Conservation (phyloP, 2,113 vertebrate genomes). For the Glaucomys volans region DNA sequence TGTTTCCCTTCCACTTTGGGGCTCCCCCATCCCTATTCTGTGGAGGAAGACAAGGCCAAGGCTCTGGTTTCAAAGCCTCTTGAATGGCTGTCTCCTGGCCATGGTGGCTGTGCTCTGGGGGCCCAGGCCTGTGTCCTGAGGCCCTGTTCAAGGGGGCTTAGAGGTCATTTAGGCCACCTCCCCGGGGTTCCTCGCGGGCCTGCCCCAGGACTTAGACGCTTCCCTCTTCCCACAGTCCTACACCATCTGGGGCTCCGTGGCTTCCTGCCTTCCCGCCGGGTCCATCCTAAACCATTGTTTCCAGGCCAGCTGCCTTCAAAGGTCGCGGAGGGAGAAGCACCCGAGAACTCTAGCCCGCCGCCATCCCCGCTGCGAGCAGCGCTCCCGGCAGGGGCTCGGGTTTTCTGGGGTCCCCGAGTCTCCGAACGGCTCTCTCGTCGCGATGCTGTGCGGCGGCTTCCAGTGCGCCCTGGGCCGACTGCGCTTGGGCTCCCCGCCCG, state of each 20-base stretch:
- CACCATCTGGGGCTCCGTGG: background rate
- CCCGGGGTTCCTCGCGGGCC: background rate
- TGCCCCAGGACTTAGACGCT: background rate
- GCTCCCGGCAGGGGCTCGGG: background rate
- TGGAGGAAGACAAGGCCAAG: background rate
- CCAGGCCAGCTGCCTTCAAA: background rate
- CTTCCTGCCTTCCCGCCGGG: background rate
- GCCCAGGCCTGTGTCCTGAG: background rate
- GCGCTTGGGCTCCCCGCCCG: background rate
- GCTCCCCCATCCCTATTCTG: accelerated
- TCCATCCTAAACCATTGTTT: background rate
- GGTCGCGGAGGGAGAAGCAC: background rate
- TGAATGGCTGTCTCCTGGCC: background rate
- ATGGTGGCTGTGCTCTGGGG: accelerated
- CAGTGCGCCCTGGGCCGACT: background rate
- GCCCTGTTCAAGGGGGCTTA: constrained; percentile 64
- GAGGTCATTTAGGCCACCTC: constrained; percentile 75
- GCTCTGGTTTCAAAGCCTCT: background rate
- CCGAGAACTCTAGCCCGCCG: background rate
- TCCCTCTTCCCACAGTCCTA: background rate
- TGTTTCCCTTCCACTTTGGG: background rate
- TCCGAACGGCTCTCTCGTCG: accelerated
- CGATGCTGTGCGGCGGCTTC: accelerated
- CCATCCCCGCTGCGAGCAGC: background rate
- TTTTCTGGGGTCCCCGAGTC: background rate